Base-by-base conservation (phyloP, 2,888 invertebrate species). In the Drosophila infuscata region DNA sequence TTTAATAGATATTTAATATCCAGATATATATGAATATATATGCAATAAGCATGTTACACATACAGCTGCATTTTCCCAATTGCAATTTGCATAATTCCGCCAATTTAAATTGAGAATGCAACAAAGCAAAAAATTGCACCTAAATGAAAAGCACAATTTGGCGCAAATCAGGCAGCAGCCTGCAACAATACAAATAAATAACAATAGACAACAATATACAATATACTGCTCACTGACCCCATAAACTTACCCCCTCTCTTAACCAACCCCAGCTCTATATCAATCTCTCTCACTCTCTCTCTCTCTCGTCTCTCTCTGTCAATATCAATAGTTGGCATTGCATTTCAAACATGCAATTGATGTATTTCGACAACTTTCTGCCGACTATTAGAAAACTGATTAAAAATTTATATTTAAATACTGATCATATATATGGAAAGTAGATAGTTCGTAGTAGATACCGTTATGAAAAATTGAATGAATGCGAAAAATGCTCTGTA, bases 21-120 rank as follows among this genome's bases (percentile, higher is more conserved):
- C 15, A 38, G 11, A 62, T 53, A 32, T 38, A 17, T 9, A 51
- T 71, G 20, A 60, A 72, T 66, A 54, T 52, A 52, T 52, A n/a
- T 41, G 35, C 33, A 46, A 15, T 51, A 58, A 49, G 54, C 51
- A 59, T 54, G 20, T 51, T 56, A 35, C 32, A n/a, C 30, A 60
- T 20, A 53, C n/a, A 25, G 8, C 9, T 15, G 25, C 8, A 73
- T 51, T 51, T 62, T 52, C 49, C 66, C 48, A 49, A 59, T 38
- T 48, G 43, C 58, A 77, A 85, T 85, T 88, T 88, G 69, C 81
- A 76, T 86, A 75, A 83, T 86, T 86, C 74, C 70, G 72, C 54
- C 75, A 83, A 78, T 78, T 86, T 73, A 54, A 71, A 86, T 78
- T 82, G 71, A 69, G 67, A 86, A 63, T 63, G 80, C 86, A 83